Evolutionary conservation across 1,140 invertebrate species (phyloP).

Genomic region (Drosophila albomicans): DNA sequence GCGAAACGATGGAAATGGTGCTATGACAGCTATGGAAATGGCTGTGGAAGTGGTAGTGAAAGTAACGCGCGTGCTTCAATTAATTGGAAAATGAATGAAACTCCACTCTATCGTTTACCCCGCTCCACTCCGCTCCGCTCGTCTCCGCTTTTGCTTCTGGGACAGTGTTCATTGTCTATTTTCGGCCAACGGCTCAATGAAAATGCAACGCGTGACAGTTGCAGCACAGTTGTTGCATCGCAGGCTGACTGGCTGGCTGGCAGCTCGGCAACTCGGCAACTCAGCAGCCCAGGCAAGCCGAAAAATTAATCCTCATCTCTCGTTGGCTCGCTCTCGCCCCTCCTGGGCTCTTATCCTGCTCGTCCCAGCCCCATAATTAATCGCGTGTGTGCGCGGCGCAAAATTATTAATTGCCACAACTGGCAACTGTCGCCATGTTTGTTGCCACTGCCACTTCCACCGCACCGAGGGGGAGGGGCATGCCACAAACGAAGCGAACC

Average conservation of each 20-base stretch:
- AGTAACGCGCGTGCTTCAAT: constrained; percentile 81
- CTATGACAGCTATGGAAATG: constrained; percentile 10
- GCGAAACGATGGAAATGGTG: constrained; percentile 43
- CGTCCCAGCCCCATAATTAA: constrained; percentile 64
- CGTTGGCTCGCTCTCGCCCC: background rate
- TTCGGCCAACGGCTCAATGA: constrained; percentile 57
- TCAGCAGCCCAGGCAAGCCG: constrained; percentile 11
- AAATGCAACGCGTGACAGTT: constrained; percentile 57
- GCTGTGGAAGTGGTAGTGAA: constrained; percentile 56
- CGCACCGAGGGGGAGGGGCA: background rate
- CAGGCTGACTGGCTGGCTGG: background rate
- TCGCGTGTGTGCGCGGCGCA: constrained; percentile 67
- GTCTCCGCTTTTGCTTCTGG: constrained; percentile 34
- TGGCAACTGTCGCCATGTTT: constrained; percentile 82
- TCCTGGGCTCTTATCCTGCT: background rate
- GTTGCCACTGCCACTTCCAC: constrained; percentile 37
- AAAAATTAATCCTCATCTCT: constrained; percentile 36
- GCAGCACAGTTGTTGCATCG: constrained; percentile 34
- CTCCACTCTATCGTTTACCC: background rate
- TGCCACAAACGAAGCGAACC: constrained; percentile 5
- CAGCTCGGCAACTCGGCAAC: background rate
- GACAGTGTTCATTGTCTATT: constrained; percentile 63
- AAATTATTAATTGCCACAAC: constrained; percentile 84
- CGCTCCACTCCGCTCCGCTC: background rate
- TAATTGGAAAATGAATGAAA: constrained; percentile 83